phyloP scores from a whole-genome alignment of 2,797 vertebrate species.

The Pitangus sulphuratus region DNA sequence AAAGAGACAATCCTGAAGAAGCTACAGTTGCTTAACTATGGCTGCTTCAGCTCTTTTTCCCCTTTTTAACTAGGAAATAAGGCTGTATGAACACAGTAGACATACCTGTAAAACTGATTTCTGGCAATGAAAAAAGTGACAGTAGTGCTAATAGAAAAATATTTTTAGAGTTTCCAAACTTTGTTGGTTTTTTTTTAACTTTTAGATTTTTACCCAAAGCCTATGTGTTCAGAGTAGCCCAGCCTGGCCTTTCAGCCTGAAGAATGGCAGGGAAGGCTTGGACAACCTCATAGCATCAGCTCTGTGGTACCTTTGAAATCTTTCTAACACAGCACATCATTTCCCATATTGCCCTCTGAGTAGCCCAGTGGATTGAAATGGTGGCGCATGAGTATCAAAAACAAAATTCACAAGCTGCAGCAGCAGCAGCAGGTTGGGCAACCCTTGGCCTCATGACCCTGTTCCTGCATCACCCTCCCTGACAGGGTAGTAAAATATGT shows the following conservation, averaged over 20 bases:
- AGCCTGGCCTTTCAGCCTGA: neutral
- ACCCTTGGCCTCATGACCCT: neutral
- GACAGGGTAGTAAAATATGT: neutral
- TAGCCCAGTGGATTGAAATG: neutral
- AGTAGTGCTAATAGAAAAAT: neutral
- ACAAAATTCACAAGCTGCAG: neutral
- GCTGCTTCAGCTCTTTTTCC: neutral
- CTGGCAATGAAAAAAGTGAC: neutral
- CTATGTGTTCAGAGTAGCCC: neutral
- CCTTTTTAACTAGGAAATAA: neutral
- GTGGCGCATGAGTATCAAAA: neutral
- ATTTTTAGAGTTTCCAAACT: neutral
- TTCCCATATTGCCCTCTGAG: neutral
- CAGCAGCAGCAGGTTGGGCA: neutral
- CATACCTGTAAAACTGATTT: neutral
- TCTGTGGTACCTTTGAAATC: neutral
- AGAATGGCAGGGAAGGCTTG: neutral
- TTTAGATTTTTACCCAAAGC: neutral
- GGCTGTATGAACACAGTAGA: neutral
- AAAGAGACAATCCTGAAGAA: conserved; percentile 6
- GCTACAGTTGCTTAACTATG: neutral
- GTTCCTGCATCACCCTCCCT: neutral
- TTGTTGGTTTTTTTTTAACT: neutral
- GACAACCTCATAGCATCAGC: neutral
- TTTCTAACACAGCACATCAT: fast-evolving